Evolutionary conservation across 1,140 invertebrate genomes (phyloP), one percentile per base, ranked within the genome.

Genomic region (Aphelinus certus): DNA sequence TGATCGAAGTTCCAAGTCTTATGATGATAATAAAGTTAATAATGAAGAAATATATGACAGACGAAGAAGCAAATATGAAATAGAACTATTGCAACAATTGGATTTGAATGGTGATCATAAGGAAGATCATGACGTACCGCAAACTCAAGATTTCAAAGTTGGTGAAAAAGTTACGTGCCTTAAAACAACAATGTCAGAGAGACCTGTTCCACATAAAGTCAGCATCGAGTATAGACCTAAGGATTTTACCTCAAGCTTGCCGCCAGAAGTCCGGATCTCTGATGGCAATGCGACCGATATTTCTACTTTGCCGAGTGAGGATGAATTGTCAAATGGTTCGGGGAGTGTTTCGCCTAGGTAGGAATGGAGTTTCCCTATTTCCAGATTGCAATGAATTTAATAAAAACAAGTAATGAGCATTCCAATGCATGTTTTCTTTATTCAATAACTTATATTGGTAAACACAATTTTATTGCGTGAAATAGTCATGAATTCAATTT

Each of bases 271-370:
- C 45, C 78, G 84, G 79, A 86, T 84, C 57, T 56, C 77, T 26
- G 90, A 92, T 70, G 87, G 88, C 26, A 90, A 90, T 82, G 89
- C 88, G 1, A 88, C 88, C 0, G 91, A 91, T 57, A 87, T 82
- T 10, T 77, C 83, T 57, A 78, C 79, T 53, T 77, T 87, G 43
- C 83, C 84, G 2, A 89, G 89, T 82, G 87, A 89, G 82, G 91
- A 92, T 78, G 91, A 92, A 80, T 72, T 91, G 7, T 91, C 90
- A 7, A 89, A 88, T 63, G 87, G 88, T 56, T 86, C 86, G 6
- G 87, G 90, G 10, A 91, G 89, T 78, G 82, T 89, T 3, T 91
- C 90, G 0, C 91, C 91, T 1, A 76, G 75, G 75, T 76, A 76
- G 48, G 68, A 43, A 45, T 65, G 42, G 63, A 53, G 4, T 53